Percentiles rank a stretch among this genome's conserved stretches.
Conservation (phyloP, 2,888 invertebrate genomes). For the Meteorus colon region DNA sequence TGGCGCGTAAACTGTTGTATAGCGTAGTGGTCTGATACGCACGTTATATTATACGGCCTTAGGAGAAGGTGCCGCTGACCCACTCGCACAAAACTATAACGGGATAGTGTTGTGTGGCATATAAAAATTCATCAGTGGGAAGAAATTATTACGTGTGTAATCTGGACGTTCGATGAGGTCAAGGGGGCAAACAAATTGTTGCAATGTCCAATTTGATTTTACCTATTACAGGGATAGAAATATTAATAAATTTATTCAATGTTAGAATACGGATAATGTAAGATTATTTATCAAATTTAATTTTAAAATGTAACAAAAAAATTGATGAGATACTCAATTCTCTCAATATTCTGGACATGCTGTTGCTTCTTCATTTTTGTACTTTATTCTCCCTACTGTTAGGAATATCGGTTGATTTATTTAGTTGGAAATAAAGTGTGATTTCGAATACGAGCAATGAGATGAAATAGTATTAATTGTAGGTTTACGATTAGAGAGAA, state of each 20-base stretch:
- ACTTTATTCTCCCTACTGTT: conserved; percentile 11
- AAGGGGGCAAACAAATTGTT: neutral
- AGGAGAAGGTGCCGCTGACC: conserved; percentile 67
- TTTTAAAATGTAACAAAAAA: neutral
- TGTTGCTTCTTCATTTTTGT: neutral
- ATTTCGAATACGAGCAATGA: conserved; percentile 26
- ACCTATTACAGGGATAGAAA: neutral
- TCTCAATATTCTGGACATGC: neutral
- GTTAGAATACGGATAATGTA: neutral
- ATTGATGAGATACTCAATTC: neutral
- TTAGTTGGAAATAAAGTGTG: conserved; percentile 15
- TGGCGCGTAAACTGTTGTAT: conserved; percentile 25
- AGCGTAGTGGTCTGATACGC: conserved; percentile 45
- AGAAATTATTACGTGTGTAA: conserved; percentile 8
- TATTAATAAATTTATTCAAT: neutral
- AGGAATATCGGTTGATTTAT: neutral
- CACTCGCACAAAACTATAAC: conserved; percentile 70
- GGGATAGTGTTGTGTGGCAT: conserved; percentile 56
- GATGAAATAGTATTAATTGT: conserved; percentile 37
- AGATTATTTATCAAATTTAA: neutral
- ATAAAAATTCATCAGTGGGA: conserved; percentile 23
- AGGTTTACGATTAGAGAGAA: conserved; percentile 23
- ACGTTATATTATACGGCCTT: conserved; percentile 27
- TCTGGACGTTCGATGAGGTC: conserved; percentile 6
- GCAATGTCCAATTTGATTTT: neutral